Conservation (phyloP, 2,888 invertebrate genomes). For the Volucella bombylans region DNA sequence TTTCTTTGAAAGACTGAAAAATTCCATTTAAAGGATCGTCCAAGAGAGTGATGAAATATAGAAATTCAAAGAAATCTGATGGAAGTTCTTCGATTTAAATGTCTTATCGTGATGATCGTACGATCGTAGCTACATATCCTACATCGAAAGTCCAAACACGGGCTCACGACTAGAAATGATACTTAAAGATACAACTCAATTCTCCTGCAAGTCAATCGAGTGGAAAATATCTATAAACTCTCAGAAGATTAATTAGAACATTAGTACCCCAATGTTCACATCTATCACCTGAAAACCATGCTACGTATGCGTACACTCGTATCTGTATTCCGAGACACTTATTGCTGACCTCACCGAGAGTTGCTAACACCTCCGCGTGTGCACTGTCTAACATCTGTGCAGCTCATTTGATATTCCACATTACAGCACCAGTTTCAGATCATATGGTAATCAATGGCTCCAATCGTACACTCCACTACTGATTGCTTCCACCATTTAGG, state of each 20-base stretch:
- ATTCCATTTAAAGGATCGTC: no score
- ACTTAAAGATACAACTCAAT: constrained; percentile 28
- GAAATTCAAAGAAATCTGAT: no score
- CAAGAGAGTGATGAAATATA: no score
- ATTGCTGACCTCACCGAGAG: constrained; percentile 5
- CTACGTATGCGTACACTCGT: background rate
- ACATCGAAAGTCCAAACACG: no score
- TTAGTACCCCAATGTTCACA: constrained; percentile 22
- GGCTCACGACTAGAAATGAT: no score
- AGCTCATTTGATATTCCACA: constrained; percentile 35
- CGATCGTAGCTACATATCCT: no score
- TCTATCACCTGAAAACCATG: constrained; percentile 23
- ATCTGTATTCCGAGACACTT: background rate
- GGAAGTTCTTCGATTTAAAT: no score
- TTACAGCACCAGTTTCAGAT: constrained; percentile 19
- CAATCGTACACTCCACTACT: background rate
- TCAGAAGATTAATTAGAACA: constrained; percentile 1
- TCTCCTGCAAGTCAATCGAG: constrained; percentile 38
- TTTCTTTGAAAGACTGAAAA: no score
- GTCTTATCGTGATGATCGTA: no score
- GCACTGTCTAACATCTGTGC: constrained; percentile 37
- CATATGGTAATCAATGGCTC: constrained; percentile 47
- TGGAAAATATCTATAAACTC: constrained; percentile 44
- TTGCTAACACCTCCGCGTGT: background rate
- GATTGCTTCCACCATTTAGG: constrained; percentile 16